Conservation (phyloP, 2,888 invertebrate genomes). For the Troides aeacus region DNA sequence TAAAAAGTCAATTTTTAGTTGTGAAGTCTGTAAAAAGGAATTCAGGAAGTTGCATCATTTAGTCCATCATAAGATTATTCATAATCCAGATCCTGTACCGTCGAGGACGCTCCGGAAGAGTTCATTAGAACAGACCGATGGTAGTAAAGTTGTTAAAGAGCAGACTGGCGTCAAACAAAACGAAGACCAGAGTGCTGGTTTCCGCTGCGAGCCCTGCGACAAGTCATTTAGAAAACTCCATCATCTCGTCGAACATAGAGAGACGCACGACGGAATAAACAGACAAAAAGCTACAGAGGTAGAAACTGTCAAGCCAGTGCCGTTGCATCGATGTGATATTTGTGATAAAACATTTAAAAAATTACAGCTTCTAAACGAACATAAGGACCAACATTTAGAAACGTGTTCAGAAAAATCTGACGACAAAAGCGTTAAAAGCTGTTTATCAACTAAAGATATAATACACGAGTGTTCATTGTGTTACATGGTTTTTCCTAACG, state of each 20-base stretch:
- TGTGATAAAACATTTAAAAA: slow-evolving; percentile 74
- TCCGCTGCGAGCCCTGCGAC: slow-evolving; percentile 75
- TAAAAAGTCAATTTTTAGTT: slow-evolving; percentile 57
- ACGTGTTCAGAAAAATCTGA: slow-evolving; percentile 69
- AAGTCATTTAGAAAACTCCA: slow-evolving; percentile 76
- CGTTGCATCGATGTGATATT: slow-evolving; percentile 60
- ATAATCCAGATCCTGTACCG: slow-evolving; percentile 49
- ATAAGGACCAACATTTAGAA: slow-evolving; percentile 71
- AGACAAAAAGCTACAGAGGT: slow-evolving; percentile 50
- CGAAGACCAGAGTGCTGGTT: slow-evolving; percentile 67
- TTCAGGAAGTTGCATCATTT: slow-evolving; percentile 74
- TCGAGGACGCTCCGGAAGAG: slow-evolving; percentile 54
- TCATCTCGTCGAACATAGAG: slow-evolving; percentile 74
- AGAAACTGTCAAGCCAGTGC: slow-evolving; percentile 45
- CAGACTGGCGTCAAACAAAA: slow-evolving; percentile 43
- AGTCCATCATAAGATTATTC: slow-evolving; percentile 71
- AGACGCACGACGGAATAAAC: slow-evolving; percentile 71
- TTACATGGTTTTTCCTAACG: slow-evolving; percentile 78
- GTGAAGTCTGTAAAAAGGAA: slow-evolving; percentile 72
- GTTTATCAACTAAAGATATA: slow-evolving; percentile 70
- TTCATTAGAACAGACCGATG: slow-evolving; percentile 59
- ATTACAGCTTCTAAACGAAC: slow-evolving; percentile 68
- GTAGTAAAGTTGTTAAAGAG: slow-evolving; percentile 46
- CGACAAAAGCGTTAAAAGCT: slow-evolving; percentile 68
- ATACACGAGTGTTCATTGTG: slow-evolving; percentile 76